phyloP scores from a whole-genome alignment of 2,797 vertebrate species.

The Xiphorhynchus erythropygius region DNA sequence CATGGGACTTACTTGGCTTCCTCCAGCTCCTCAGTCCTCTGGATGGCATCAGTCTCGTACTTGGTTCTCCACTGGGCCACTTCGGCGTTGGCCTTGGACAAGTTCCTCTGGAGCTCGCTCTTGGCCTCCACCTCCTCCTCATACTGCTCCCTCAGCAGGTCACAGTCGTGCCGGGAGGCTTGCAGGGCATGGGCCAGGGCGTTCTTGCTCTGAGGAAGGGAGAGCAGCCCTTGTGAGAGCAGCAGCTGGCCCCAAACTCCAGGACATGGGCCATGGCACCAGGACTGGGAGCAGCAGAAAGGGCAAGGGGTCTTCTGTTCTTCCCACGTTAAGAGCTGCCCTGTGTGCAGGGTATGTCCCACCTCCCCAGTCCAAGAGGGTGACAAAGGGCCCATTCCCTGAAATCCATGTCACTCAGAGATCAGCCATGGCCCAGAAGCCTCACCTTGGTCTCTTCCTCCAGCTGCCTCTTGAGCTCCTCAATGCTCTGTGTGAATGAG shows the following conservation, averaged over 20 bases:
- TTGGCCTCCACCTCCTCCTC: slow-evolving; percentile 92
- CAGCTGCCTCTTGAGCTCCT: slow-evolving; percentile 91
- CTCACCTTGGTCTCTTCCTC: slow-evolving; percentile 93
- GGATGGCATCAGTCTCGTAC: slow-evolving; percentile 92
- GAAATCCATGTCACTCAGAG: not conserved
- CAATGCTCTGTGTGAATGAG: slow-evolving; percentile 84
- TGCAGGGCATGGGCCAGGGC: slow-evolving; percentile 89
- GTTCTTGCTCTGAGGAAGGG: slow-evolving; percentile 81
- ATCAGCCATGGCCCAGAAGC: not conserved
- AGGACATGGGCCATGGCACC: accelerated
- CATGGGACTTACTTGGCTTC: slow-evolving; percentile 87
- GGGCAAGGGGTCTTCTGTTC: not conserved
- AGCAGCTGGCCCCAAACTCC: not conserved
- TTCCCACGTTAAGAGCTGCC: not conserved
- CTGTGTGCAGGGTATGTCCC: not conserved
- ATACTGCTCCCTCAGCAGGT: slow-evolving; percentile 91
- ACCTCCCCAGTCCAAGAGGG: not conserved
- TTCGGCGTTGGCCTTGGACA: slow-evolving; percentile 91
- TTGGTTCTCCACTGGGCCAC: slow-evolving; percentile 95
- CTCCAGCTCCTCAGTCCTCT: slow-evolving; percentile 92
- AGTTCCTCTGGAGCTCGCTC: slow-evolving; percentile 86
- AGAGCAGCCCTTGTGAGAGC: not conserved
- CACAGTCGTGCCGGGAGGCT: slow-evolving; percentile 88
- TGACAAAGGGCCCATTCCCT: accelerated
- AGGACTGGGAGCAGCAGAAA: not conserved